phyloP scores from a whole-genome alignment of 2,113 vertebrate genomes.

The Jaculus jaculus region DNA sequence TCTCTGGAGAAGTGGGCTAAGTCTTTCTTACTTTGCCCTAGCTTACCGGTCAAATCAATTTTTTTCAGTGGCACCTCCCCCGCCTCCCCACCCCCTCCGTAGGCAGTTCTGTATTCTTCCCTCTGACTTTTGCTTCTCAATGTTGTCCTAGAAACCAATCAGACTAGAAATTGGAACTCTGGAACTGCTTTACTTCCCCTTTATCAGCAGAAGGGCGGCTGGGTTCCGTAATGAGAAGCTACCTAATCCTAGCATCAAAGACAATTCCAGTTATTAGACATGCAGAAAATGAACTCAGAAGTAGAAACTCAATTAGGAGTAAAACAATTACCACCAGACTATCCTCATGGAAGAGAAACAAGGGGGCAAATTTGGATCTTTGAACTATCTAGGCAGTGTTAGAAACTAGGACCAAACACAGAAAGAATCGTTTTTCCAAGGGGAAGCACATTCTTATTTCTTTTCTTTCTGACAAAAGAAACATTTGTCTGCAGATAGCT shows the following conservation, averaged over 20 bases:
- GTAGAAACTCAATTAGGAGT: conserved; percentile 20
- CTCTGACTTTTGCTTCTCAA: conserved; percentile 43
- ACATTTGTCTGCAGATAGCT: conserved; percentile 82
- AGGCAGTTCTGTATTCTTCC: conserved; percentile 14
- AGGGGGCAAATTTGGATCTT: background rate
- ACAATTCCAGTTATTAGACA: conserved; percentile 37
- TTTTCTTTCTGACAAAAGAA: conserved; percentile 66
- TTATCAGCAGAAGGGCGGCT: background rate
- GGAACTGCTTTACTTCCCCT: background rate
- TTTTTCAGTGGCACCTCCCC: background rate
- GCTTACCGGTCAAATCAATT: conserved; percentile 24
- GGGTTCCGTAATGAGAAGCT: conserved; percentile 40
- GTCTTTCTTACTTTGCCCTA: conserved; percentile 19
- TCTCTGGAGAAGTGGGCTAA: background rate
- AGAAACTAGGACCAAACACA: conserved; percentile 64
- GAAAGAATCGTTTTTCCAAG: conserved; percentile 46
- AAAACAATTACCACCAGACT: conserved; percentile 72
- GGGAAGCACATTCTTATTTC: conserved; percentile 50
- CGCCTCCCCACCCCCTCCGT: background rate
- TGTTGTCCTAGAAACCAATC: background rate
- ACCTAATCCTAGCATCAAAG: conserved; percentile 29
- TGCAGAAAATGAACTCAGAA: conserved; percentile 64
- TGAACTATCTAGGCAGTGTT: background rate
- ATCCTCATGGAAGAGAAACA: background rate
- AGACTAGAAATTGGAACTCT: background rate